A percentile compares a stretch with the other conserved stretches of the same genome.
phyloP scores from a whole-genome alignment of 2,797 vertebrate species.

The Triplophysa bombifrons region DNA sequence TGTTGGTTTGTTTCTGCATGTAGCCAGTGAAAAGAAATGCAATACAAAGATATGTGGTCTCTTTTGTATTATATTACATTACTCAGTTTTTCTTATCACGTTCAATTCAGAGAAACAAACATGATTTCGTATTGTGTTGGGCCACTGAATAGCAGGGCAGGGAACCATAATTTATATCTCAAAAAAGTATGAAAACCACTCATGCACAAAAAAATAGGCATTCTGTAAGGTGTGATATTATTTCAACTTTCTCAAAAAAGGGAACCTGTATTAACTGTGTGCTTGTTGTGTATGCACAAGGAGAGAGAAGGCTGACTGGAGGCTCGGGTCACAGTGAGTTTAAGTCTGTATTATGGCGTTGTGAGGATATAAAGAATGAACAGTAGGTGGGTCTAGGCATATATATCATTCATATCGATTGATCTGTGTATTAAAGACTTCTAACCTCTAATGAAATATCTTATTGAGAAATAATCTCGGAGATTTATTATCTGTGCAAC shows the following conservation, averaged over 20 bases:
- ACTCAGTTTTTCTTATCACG: not conserved
- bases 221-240: conserved; percentile 8
- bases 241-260: not conserved
- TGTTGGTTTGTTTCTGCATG: not conserved
- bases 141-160: not conserved
- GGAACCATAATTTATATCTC: not conserved
- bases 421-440: conserved; percentile 38
- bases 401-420: conserved; percentile 36
- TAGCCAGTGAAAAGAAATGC: not conserved
- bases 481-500: conserved; percentile 50
- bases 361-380: conserved; percentile 35
- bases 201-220: no score
- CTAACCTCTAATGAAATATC: conserved; percentile 42
- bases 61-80: not conserved
- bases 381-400: conserved; percentile 20
- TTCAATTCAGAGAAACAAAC: not conserved
- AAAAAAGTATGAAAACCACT: not conserved
- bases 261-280: not conserved
- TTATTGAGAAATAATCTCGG: conserved; percentile 25
- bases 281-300: not conserved
- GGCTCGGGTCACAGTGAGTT: conserved; percentile 35
- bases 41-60: not conserved
- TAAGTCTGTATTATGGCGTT: conserved; percentile 36
- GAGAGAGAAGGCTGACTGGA: not conserved
- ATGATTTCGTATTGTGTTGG: not conserved